Evolutionary conservation across 2,888 invertebrate species (phyloP).

Genomic region (Eilema griseolum): DNA sequence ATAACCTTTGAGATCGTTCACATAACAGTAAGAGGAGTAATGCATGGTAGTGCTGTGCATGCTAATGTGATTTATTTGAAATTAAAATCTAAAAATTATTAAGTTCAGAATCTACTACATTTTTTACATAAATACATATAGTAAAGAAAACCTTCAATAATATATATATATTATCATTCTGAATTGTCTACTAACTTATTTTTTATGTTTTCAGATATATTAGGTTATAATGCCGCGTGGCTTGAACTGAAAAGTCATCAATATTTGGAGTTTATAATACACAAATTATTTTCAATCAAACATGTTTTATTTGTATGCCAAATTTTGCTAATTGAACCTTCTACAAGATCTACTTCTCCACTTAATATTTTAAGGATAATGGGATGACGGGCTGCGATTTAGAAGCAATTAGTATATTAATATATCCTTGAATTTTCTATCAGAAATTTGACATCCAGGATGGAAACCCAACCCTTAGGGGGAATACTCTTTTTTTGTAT

Average conservation of each 20-base stretch:
- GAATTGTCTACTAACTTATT: slow-evolving; percentile 6
- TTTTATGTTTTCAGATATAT: slow-evolving; percentile 40
- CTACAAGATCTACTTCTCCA: not conserved
- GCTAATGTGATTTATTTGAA: not conserved
- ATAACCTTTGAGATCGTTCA: not conserved
- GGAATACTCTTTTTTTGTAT: not conserved
- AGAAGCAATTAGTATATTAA: not conserved
- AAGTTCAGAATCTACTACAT: not conserved
- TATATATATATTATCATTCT: not conserved
- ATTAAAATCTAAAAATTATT: not conserved
- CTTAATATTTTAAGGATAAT: not conserved
- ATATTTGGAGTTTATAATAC: slow-evolving; percentile 28
- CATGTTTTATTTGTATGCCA: slow-evolving; percentile 12
- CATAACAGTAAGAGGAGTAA: not conserved
- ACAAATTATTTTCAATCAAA: slow-evolving; percentile 22
- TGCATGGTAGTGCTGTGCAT: not conserved
- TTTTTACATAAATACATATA: not conserved
- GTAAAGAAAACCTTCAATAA: not conserved
- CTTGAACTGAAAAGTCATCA: slow-evolving; percentile 25
- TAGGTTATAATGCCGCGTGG: slow-evolving; percentile 25
- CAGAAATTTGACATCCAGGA: not conserved
- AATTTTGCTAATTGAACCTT: not conserved
- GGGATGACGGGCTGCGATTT: not conserved
- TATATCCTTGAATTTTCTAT: not conserved
- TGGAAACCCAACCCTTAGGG: not conserved